These are phyloP conservation scores for Xylophagus ater DNA, from an alignment of 2,888 invertebrate species.

Conservation along the genomic window DNA sequence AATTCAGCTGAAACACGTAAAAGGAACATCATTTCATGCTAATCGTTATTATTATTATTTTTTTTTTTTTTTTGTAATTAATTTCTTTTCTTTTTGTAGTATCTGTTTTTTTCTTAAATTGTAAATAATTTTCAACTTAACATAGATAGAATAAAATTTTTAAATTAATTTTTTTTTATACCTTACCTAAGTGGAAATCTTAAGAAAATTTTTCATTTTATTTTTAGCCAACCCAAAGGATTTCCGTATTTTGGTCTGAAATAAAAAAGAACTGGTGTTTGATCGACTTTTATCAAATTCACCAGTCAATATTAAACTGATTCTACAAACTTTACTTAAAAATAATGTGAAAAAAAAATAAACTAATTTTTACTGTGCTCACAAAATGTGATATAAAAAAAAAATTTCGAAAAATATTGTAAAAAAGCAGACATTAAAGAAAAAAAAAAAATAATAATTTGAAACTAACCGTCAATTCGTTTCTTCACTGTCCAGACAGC, in stretches of 20 bases:
- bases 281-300: slow-evolving; percentile 45
- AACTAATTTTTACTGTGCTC: slow-evolving; percentile 1
- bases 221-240: slow-evolving; percentile 10
- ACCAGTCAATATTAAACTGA: slow-evolving; percentile 25
- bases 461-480: slow-evolving; percentile 83
- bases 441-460: slow-evolving; percentile 1
- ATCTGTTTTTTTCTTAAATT: too few species aligned
- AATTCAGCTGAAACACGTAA: slow-evolving; percentile 53
- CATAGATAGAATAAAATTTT: too few species aligned
- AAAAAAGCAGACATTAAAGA: too few species aligned
- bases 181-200: slow-evolving; percentile 20
- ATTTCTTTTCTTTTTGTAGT: not conserved
- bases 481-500: slow-evolving; percentile 99
- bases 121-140: too few species aligned
- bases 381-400: slow-evolving; percentile 1
- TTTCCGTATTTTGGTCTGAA: slow-evolving; percentile 52
- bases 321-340: slow-evolving; percentile 1
- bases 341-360: not conserved
- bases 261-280: slow-evolving; percentile 87
- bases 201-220: slow-evolving; percentile 18
- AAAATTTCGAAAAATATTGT: too few species aligned
- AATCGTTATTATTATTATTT: not conserved
- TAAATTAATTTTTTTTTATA: slow-evolving; percentile 2
- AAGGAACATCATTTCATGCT: slow-evolving; percentile 14
- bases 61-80: slow-evolving; percentile 3